Percentiles rank a stretch among this genome's conserved stretches.
Evolutionary conservation across 2,888 invertebrate genomes (phyloP).

Genomic region (Gerris lacustris): DNA sequence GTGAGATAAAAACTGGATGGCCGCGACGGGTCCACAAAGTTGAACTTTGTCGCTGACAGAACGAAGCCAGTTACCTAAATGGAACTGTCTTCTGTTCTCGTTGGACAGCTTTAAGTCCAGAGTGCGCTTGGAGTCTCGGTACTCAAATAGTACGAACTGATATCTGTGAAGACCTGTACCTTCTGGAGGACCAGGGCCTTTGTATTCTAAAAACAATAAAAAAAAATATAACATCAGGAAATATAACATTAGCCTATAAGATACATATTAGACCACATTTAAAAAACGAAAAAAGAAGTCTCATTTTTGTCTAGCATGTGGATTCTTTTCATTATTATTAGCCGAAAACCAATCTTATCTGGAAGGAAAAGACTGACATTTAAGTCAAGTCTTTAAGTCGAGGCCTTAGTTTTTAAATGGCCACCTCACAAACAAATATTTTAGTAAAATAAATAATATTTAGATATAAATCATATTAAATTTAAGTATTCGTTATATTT

Average conservation of each 20-base stretch:
- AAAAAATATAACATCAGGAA: too few species aligned
- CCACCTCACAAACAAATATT: too few species aligned
- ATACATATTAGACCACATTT: not conserved
- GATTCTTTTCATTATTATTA: too few species aligned
- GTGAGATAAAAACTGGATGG: constrained; percentile 3
- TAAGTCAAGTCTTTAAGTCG: too few species aligned
- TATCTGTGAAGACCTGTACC: constrained; percentile 41
- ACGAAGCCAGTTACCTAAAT: not conserved
- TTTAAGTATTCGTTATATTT: too few species aligned
- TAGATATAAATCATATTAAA: too few species aligned
- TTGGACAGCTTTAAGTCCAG: not conserved
- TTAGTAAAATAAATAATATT: too few species aligned
- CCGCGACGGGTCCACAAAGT: constrained; percentile 2
- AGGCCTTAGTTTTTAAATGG: too few species aligned
- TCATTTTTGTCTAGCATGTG: too few species aligned
- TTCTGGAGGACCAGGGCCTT: constrained; percentile 42
- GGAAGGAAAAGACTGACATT: too few species aligned
- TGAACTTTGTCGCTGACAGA: not conserved
- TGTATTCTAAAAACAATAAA: constrained; percentile 36
- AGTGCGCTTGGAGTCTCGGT: constrained; percentile 10
- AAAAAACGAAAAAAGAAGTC: too few species aligned
- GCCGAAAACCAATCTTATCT: too few species aligned
- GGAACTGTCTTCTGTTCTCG: constrained; percentile 1
- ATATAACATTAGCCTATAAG: not conserved
- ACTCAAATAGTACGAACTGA: constrained; percentile 37